Base-by-base conservation (phyloP, 2,888 invertebrate genomes). In the Chrysomela aeneicollis region DNA sequence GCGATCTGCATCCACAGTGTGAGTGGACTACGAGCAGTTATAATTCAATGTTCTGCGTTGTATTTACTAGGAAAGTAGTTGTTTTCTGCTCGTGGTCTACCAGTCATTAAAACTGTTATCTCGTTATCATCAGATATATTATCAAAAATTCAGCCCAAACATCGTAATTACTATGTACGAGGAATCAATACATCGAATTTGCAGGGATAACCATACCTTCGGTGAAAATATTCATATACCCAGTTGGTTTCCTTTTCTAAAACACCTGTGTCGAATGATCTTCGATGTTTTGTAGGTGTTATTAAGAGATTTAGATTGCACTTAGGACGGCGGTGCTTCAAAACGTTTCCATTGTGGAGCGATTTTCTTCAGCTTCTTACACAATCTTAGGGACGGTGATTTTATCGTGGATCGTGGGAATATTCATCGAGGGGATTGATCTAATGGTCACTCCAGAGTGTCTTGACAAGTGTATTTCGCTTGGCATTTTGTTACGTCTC, bases 281-380 rank as follows among this genome's bases (percentile, higher is more conserved):
- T 42, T 15, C 22, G 12, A 47, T 17, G 26, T 46, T 57, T 57
- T 26, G 19, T 51, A 75, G 74, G 74, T 72, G 75, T 73, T 66
- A 75, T 76, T 76, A 76, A 72, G 63, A 75, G 76, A 74, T 76
- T 73, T 75, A 67, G 71, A 70, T 73, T 76, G 73, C 73, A 70
- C 73, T 73, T 72, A 70, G 71, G 64, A 61, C 69, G 62, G 71
- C 74, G 73, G 70, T 72, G 71, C 72, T 69, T 63, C 69, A 73
- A 75, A 75, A 73, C 73, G 74, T 53, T 66, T 62, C 50, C 67
- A 68, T 73, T 74, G 73, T 74, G 54, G 60, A 68, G 62, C 68
- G 69, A 42, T n/a, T n/a, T n/a, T 42, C 19, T 55, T 42, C 42
- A 55, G 55, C 55, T 55, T 15, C 21, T 42, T 55, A 63, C 66